Evolutionary conservation across 2,797 vertebrate genomes (phyloP).

Genomic region (Botia kubotai): DNA sequence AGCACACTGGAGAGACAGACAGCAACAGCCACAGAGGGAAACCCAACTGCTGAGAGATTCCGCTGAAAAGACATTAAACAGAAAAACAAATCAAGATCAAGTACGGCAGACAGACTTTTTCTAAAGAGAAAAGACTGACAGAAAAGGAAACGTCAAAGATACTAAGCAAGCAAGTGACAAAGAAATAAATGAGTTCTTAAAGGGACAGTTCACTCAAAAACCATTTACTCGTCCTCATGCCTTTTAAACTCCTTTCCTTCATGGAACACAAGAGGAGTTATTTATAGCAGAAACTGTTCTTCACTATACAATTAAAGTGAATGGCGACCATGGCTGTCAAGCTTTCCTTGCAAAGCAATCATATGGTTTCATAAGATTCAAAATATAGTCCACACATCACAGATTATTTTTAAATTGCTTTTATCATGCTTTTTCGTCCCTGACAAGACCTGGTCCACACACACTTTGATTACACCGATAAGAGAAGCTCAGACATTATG

Average conservation of each 20-base stretch:
- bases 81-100: slow-evolving; percentile 29
- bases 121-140: not conserved
- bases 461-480: not conserved
- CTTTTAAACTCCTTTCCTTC: too few species aligned
- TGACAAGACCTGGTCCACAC: not conserved
- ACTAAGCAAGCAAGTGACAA: not conserved
- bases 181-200: slow-evolving; percentile 9
- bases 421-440: not conserved
- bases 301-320: not conserved
- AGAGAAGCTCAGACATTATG: not conserved
- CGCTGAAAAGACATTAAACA: slow-evolving; percentile 5
- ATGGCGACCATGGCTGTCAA: not conserved
- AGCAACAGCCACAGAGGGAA: slow-evolving; percentile 25
- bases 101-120: not conserved
- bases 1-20: slow-evolving; percentile 39
- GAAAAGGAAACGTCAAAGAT: not conserved
- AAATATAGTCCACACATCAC: not conserved
- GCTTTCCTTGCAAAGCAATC: not conserved
- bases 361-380: not conserved
- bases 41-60: not conserved
- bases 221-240: not conserved
- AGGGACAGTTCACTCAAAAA: not conserved
- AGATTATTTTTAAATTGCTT: not conserved
- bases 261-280: too few species aligned
- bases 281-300: too few species aligned